These are phyloP conservation scores for Lycopodina hypogea DNA, from an alignment of 37 sponge, comb jelly and placozoan species.

Conservation along the genomic window DNA sequence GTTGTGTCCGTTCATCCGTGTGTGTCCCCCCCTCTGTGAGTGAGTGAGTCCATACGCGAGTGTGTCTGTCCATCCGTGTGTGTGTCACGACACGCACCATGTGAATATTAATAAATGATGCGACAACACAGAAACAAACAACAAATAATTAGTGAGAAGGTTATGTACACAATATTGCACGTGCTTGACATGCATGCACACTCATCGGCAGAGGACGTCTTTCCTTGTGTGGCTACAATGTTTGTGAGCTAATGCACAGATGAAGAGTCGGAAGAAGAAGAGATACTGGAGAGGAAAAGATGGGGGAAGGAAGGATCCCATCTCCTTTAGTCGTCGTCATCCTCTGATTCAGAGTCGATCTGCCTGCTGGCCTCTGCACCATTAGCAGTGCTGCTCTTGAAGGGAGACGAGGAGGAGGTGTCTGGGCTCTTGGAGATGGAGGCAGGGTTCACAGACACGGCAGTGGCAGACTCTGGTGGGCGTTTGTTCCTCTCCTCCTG, in stretches of 20 bases:
- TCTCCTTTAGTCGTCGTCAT: conserved; percentile 14
- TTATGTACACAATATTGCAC: too few species aligned
- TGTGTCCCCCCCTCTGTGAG: too few species aligned
- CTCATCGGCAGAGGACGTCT: not conserved
- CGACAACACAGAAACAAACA: too few species aligned
- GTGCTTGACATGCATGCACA: not conserved
- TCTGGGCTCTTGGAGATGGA: conserved; percentile 5
- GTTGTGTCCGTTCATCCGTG: too few species aligned
- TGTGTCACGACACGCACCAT: too few species aligned
- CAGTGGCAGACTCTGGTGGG: not conserved
- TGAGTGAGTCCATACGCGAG: too few species aligned
- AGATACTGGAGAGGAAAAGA: not conserved
- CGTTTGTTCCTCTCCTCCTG: conserved; percentile 31
- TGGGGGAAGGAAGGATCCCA: not conserved
- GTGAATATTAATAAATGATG: too few species aligned
- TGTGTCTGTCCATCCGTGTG: too few species aligned
- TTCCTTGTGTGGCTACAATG: not conserved
- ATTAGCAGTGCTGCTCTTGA: not conserved
- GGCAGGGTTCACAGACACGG: conserved; percentile 22
- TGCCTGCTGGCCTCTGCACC: not conserved
- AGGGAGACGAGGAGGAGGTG: not conserved
- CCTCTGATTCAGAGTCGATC: conserved; percentile 30
- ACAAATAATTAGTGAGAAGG: too few species aligned
- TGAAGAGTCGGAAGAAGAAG: conserved; percentile 4
- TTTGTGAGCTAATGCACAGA: not conserved